These are phyloP conservation scores for Chamaetylas fuelleborni DNA, from an alignment of 2,113 vertebrate species.

Conservation along the genomic window DNA sequence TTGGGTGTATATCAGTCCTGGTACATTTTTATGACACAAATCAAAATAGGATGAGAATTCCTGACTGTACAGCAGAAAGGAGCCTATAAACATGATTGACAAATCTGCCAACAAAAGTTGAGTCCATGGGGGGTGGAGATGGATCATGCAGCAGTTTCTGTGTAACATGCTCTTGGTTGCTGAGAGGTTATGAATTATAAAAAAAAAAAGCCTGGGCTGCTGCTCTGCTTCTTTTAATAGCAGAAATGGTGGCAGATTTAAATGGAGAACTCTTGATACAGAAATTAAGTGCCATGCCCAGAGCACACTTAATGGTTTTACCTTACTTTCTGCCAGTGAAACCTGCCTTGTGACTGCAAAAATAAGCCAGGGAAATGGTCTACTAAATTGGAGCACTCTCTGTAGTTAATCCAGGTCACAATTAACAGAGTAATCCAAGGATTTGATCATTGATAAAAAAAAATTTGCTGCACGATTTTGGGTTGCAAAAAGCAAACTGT, in stretches of 20 bases:
- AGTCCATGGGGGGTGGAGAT: background rate
- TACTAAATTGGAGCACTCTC: background rate
- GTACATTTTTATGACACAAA: slow-evolving; percentile 48
- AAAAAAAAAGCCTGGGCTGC: background rate
- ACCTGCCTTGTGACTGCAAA: background rate
- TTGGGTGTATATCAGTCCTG: slow-evolving; percentile 31
- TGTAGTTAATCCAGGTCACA: background rate
- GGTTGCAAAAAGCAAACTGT: slow-evolving; percentile 1
- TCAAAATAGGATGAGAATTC: slow-evolving; percentile 55
- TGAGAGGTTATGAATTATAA: slow-evolving; percentile 31
- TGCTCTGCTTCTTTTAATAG: background rate
- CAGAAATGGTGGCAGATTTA: background rate
- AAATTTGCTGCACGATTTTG: background rate
- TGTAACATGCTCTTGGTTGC: background rate
- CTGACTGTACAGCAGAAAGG: background rate
- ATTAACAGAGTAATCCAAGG: background rate
- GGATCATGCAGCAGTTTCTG: background rate
- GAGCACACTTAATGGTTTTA: background rate
- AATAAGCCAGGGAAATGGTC: background rate
- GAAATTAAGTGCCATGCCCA: background rate
- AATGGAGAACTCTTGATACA: background rate
- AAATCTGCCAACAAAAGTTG: slow-evolving; percentile 52
- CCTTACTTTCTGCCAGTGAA: background rate
- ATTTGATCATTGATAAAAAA: slow-evolving; percentile 13
- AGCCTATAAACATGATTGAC: slow-evolving; percentile 56